Percentiles rank a stretch among this genome's conserved stretches.
These are phyloP conservation scores for Thumatha senex DNA, from an alignment of 2,888 invertebrate genomes.

Conservation along the genomic window DNA sequence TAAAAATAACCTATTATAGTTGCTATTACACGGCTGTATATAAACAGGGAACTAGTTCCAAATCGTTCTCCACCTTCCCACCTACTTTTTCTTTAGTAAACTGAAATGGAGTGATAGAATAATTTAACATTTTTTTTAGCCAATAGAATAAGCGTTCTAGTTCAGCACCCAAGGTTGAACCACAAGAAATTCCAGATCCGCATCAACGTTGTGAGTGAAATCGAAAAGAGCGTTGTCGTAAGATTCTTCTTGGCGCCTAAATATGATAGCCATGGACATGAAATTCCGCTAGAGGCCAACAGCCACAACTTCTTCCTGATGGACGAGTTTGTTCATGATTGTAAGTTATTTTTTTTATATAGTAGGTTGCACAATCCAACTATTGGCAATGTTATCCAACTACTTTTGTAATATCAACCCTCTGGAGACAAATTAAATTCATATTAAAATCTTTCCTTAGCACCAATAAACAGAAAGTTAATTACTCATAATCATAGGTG, in stretches of 20 bases:
- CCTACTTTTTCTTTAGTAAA: no score
- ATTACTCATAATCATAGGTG: no score
- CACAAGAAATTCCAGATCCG: constrained; percentile 87
- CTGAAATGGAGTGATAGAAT: no score
- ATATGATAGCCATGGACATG: constrained; percentile 82
- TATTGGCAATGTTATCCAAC: no score
- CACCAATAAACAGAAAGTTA: no score
- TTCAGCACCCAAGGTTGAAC: constrained; percentile 86
- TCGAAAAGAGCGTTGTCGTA: constrained; percentile 76
- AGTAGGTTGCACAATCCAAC: not conserved
- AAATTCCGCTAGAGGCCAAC: constrained; percentile 79
- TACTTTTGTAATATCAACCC: no score
- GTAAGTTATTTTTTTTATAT: constrained; percentile 61
- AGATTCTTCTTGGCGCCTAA: constrained; percentile 88
- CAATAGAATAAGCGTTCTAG: constrained; percentile 78
- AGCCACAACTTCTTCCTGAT: constrained; percentile 83
- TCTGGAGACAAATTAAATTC: no score
- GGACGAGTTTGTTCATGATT: constrained; percentile 80
- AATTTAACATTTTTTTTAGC: constrained; percentile 18
- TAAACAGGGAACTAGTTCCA: no score
- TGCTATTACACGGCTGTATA: no score
- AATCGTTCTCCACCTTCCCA: no score
- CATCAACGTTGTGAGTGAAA: constrained; percentile 84
- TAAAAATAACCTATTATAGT: no score
- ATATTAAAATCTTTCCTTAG: no score